A percentile compares a stretch with the other conserved stretches of the same genome.
phyloP scores from a whole-genome alignment of 2,888 invertebrate genomes.

The Himalopsyche kuldschensis region DNA sequence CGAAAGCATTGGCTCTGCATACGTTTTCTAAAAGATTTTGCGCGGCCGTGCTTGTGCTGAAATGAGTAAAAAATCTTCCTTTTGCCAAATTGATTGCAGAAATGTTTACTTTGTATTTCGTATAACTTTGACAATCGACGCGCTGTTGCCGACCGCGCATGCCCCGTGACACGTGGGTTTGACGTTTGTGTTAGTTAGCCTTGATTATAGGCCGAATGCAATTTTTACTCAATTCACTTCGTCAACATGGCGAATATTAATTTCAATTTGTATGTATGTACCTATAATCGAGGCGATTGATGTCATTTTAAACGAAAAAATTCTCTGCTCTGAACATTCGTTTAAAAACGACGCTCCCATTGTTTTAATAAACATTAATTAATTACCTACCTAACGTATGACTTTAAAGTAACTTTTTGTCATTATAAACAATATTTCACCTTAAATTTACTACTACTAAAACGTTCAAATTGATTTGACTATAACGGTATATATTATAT shows the following conservation, averaged over 20 bases:
- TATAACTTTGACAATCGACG: neutral
- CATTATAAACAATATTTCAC: too few relatives aligned
- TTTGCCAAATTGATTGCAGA: neutral
- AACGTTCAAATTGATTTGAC: too few relatives aligned
- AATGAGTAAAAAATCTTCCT: neutral
- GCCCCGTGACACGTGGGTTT: constrained; percentile 20
- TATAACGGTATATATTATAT: too few relatives aligned
- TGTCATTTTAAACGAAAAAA: too few relatives aligned
- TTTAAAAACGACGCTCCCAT: too few relatives aligned
- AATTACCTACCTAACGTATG: too few relatives aligned
- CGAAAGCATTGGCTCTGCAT: neutral
- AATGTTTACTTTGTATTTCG: neutral
- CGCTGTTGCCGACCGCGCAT: neutral
- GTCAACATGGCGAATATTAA: neutral
- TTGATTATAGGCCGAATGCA: neutral
- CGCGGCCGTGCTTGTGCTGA: neutral
- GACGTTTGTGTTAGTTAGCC: constrained; percentile 18
- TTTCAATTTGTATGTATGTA: too few relatives aligned
- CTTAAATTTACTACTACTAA: too few relatives aligned
- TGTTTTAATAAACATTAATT: too few relatives aligned
- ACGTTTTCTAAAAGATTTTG: neutral
- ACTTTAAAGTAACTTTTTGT: too few relatives aligned
- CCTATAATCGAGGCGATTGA: too few relatives aligned
- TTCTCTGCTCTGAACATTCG: too few relatives aligned
- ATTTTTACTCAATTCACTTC: neutral